These are phyloP conservation scores for Butorides virescens DNA, from an alignment of 2,113 vertebrate species.

Conservation along the genomic window DNA sequence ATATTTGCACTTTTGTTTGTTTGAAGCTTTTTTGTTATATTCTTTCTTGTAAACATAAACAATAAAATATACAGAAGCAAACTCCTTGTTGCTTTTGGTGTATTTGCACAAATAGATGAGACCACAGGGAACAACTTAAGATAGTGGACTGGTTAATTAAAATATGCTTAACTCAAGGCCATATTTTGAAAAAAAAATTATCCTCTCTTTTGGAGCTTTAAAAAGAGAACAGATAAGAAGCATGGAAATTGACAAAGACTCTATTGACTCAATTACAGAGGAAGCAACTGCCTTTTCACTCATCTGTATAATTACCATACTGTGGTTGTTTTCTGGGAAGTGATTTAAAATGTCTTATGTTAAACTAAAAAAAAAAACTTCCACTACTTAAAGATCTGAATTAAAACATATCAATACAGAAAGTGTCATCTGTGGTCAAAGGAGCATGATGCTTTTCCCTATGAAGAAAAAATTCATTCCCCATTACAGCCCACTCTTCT, in stretches of 20 bases:
- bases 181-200: background rate
- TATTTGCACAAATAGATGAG: background rate
- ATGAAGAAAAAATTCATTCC: background rate
- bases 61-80: background rate
- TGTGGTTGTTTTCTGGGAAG: constrained; percentile 32
- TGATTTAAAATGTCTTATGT: constrained; percentile 21
- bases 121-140: background rate
- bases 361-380: constrained; percentile 56
- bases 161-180: background rate
- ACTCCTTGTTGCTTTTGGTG: background rate
- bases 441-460: background rate
- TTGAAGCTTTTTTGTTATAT: background rate
- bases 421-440: background rate
- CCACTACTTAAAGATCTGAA: constrained; percentile 3
- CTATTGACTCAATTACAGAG: background rate
- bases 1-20: background rate
- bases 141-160: background rate
- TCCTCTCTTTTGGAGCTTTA: background rate
- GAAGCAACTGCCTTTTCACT: background rate
- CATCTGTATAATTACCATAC: constrained; percentile 3
- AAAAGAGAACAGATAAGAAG: constrained; percentile 36
- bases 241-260: constrained; percentile 42
- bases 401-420: constrained; percentile 22
- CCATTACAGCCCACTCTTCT: background rate
- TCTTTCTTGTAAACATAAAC: background rate